These are phyloP conservation scores for Scolopax rusticola DNA, from an alignment of 2,797 vertebrate species.

Conservation along the genomic window DNA sequence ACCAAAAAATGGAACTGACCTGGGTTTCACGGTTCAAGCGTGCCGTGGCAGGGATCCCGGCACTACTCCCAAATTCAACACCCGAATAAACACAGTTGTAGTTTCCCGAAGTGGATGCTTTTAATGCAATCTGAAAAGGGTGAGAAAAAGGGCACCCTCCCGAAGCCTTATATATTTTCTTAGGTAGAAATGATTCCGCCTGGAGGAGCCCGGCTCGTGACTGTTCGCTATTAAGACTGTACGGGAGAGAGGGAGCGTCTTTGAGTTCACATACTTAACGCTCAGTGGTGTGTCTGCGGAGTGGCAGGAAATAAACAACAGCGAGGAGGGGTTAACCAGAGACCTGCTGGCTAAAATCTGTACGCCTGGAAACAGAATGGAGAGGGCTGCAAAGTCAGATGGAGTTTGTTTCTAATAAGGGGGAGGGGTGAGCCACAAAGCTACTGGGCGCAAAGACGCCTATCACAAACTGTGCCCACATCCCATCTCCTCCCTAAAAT, in stretches of 20 bases:
- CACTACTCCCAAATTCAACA: conserved; percentile 51
- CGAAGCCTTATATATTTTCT: conserved; percentile 7
- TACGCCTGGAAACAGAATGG: neutral
- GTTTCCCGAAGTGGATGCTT: conserved; percentile 60
- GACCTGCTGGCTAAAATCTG: conserved; percentile 55
- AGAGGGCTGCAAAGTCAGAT: neutral
- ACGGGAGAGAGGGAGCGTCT: conserved; percentile 5
- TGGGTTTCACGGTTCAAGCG: conserved; percentile 64
- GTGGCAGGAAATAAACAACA: conserved; percentile 58
- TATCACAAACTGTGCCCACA: neutral
- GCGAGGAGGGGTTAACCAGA: conserved; percentile 56
- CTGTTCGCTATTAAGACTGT: conserved; percentile 39
- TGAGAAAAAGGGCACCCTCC: conserved; percentile 54
- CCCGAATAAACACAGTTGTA: conserved; percentile 57
- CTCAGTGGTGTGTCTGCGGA: conserved; percentile 43
- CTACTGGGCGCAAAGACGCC: neutral
- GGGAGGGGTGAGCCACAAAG: neutral
- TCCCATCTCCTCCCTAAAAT: neutral
- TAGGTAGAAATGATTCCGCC: conserved; percentile 46
- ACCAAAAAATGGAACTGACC: conserved; percentile 65
- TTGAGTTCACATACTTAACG: conserved; percentile 50
- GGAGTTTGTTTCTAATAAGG: neutral
- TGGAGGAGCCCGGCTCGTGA: conserved; percentile 10
- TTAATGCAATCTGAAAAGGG: conserved; percentile 58
- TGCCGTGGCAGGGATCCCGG: conserved; percentile 41